Evolutionary conservation across 2,113 vertebrate species (phyloP), one percentile per base, ranked within the genome.

Genomic region (Ariopsis seemanni): DNA sequence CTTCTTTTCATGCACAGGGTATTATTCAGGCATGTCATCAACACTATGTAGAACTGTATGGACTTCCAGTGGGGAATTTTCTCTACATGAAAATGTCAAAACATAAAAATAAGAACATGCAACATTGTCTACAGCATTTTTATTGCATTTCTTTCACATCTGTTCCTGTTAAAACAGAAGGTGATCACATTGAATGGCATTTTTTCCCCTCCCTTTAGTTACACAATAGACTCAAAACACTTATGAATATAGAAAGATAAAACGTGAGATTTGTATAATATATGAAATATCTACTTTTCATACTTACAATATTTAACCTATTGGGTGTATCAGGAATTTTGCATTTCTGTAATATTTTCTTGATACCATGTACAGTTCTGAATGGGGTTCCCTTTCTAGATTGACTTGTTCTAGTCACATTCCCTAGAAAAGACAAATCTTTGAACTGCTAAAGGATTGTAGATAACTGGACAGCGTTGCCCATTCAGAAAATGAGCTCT

Each of bases 1-100:
- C 63, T 82, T 88, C 30, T 87, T 84, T 84, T 62, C 60, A 84
- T 88, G 65, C 65, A 84, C 77, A 74, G 87, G 74, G 65, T 71
- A 78, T 80, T 82, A 58, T 57, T 82, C 65, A 0, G 3, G 7
- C 11, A 4, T 34, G 25, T 72, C 75, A 82, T 72, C 53, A 58
- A 60, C 53, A 42, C 50, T 50, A 74, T 58, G 52, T 65, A 75
- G 27, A 90, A 88, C 58, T 75, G 1, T 18, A 25, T 71, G 53
- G 74, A 71, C 67, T 86, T 89, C 85, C 60, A 0, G 1, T 50
- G 18, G 5, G 18, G 10, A 65, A 11, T 65, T 65, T 65, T 53
- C 10, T 53, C 1, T 62, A 62, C 58, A 62, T 2, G 22, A 20
- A 20, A 25, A 8, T 63, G 20, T 22, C 60, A 63, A 25, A 7